Percentiles rank a stretch among this genome's conserved stretches.
These are phyloP conservation scores for Paguma larvata DNA, from an alignment of 2,797 vertebrate species.

Conservation along the genomic window DNA sequence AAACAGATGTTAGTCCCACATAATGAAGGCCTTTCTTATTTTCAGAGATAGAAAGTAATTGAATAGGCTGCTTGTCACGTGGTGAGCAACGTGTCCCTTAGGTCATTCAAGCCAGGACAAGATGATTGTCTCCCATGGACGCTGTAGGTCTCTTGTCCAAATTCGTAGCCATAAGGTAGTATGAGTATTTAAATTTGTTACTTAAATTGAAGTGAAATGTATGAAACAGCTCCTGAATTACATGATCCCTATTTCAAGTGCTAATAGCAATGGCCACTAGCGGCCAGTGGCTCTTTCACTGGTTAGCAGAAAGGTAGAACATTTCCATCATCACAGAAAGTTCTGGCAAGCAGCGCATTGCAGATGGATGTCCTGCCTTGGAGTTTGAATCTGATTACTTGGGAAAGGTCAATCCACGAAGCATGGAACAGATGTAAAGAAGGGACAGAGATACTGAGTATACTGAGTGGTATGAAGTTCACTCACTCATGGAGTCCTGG, in stretches of 20 bases:
- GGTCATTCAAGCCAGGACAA: not conserved
- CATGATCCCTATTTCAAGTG: not conserved
- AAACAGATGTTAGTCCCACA: not conserved
- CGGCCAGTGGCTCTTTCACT: not conserved
- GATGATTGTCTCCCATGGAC: not conserved
- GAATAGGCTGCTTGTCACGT: not conserved
- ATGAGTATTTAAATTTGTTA: not conserved
- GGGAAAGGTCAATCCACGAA: not conserved
- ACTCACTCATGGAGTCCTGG: fast-evolving
- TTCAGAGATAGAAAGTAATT: not conserved
- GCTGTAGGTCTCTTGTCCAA: not conserved
- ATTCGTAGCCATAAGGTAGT: not conserved
- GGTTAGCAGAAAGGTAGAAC: not conserved
- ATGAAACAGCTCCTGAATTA: not conserved
- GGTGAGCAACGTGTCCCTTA: not conserved
- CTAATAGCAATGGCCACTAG: not conserved
- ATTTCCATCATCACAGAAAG: not conserved
- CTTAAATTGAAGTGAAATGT: not conserved
- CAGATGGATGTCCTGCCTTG: not conserved
- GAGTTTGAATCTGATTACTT: not conserved
- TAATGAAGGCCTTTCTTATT: not conserved
- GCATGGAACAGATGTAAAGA: not conserved
- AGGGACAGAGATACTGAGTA: not conserved
- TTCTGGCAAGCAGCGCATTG: not conserved
- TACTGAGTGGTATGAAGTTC: not conserved